Evolutionary conservation across 1,140 invertebrate species (phyloP).

Genomic region (Agrypnia vestita): DNA sequence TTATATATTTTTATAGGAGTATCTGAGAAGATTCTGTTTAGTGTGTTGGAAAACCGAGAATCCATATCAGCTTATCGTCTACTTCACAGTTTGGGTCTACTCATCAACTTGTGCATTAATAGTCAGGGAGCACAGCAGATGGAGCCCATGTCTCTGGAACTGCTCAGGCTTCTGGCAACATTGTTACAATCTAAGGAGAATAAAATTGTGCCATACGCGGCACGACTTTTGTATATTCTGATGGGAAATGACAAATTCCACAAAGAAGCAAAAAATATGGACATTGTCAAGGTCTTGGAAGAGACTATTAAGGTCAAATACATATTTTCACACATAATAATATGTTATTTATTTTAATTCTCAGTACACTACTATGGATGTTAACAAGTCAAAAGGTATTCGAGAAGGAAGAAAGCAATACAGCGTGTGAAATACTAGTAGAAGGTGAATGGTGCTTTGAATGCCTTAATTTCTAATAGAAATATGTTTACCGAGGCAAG

Average conservation of each 20-base stretch:
- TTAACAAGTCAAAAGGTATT: too few species aligned
- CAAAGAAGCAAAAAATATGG: slow-evolving; percentile 52
- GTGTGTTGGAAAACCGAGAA: slow-evolving; percentile 48
- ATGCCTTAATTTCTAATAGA: too few species aligned
- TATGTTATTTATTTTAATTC: too few species aligned
- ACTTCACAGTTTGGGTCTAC: slow-evolving; percentile 52
- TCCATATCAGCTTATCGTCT: slow-evolving; percentile 53
- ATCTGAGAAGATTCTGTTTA: slow-evolving; percentile 53
- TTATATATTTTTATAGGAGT: slow-evolving; percentile 50
- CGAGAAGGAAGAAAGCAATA: too few species aligned
- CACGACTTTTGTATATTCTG: slow-evolving; percentile 54
- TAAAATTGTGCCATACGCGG: slow-evolving; percentile 53
- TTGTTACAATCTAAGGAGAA: slow-evolving; percentile 55
- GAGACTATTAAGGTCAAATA: slow-evolving; percentile 47
- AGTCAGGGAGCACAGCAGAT: slow-evolving; percentile 42
- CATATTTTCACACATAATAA: background rate
- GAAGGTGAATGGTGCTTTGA: too few species aligned
- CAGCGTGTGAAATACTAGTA: too few species aligned
- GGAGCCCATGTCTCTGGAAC: slow-evolving; percentile 49
- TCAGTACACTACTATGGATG: too few species aligned
- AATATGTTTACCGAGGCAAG: too few species aligned
- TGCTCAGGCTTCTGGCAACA: slow-evolving; percentile 45
- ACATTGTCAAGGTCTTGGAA: slow-evolving; percentile 42
- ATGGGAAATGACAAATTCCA: slow-evolving; percentile 57
- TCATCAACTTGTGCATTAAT: slow-evolving; percentile 55